These are phyloP conservation scores for Microdon myrmicae DNA, from an alignment of 2,888 invertebrate genomes.

Conservation along the genomic window DNA sequence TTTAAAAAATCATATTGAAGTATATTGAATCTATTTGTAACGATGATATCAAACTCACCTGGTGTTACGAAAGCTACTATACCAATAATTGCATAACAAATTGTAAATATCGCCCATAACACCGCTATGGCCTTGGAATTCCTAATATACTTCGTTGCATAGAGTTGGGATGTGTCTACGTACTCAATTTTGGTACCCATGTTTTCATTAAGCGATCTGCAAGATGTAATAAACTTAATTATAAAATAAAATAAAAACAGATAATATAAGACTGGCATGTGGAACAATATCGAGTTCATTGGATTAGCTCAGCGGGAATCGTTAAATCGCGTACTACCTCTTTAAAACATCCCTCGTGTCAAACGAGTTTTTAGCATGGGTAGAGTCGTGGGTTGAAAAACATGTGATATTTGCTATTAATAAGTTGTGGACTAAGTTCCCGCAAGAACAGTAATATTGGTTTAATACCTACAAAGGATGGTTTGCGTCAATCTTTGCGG, in stretches of 20 bases:
- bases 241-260: neutral
- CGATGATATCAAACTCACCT: constrained; percentile 57
- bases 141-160: constrained; percentile 89
- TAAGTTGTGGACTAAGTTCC: too few species aligned
- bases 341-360: too few species aligned
- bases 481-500: too few species aligned
- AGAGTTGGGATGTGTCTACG: constrained; percentile 89
- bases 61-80: constrained; percentile 96
- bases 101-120: constrained; percentile 96
- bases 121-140: constrained; percentile 96
- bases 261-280: too few species aligned
- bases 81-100: constrained; percentile 95
- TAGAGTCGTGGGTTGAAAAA: too few species aligned
- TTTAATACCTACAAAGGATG: too few species aligned
- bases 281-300: too few species aligned
- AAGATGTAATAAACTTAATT: neutral
- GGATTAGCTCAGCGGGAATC: too few species aligned
- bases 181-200: constrained; percentile 95
- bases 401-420: too few species aligned
- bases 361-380: too few species aligned
- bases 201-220: constrained; percentile 57
- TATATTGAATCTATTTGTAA: constrained; percentile 1
- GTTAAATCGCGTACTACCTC: too few species aligned
- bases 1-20: constrained; percentile 9
- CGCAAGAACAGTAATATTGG: too few species aligned